Base-by-base conservation (phyloP, 2,797 vertebrate genomes). In the Aplochiton taeniatus region DNA sequence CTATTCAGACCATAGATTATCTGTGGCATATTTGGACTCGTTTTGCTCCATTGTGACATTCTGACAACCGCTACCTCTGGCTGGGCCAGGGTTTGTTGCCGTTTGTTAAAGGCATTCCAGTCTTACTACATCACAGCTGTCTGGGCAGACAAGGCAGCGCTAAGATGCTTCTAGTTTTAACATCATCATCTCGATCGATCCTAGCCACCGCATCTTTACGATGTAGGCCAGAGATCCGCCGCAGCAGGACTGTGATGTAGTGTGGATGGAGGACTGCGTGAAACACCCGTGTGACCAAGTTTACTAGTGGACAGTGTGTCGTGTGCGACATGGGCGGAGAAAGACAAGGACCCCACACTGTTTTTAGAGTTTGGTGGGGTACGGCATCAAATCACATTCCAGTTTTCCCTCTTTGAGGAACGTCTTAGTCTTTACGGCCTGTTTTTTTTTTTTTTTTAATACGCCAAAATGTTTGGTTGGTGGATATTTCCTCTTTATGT, bases 371-470 rank as follows among this genome's bases (percentile, higher is more conserved):
- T 61, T 42, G 60, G 55, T 63, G 47, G 52, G 16, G 11, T 44
- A 1, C 44, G 50, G 19, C 59, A 57, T 69, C 0, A 43, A n/a
- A 18, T 49, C 4, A 51, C 14, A 31, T 58, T 58, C 56, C 48
- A 51, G 20, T 51, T 46, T 58, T 62, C 48, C 49, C 11, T 49
- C 1, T 48, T 48, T 48, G 9, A 48, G 9, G 9, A 11, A 4
- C 3, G 13, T 48, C 9, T 48, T 11, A 48, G 9, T 48, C 60
- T 68, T 20, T 67, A 14, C 48, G 1, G 9, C 43, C 17, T 18
- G 6, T 19, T 58, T 8, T 65, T 61, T 41, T 57, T 71, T 73
- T 58, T 8, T 65, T 61, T 41, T 57, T 71, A 71, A 54, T 1
- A 67, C 18, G 5, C 57, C 4, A 31, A 31, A 31, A 31, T 31